Base-by-base conservation (phyloP, 2,113 vertebrate genomes). In the Helogale parvula region DNA sequence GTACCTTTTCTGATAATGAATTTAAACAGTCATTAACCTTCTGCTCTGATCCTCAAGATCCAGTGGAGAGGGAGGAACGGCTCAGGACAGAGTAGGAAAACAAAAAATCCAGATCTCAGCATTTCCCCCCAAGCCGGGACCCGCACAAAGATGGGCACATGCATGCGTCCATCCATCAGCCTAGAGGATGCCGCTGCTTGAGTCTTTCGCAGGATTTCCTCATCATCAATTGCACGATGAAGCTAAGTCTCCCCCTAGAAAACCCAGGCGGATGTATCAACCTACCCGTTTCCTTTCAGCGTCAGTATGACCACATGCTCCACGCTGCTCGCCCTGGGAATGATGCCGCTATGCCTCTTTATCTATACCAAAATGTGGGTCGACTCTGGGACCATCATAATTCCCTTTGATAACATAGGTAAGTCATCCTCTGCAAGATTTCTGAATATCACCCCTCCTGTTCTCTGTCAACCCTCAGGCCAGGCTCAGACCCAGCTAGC, bases 261-360 rank as follows among this genome's bases (percentile, higher is more conserved):
- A 95, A 47, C 29, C 25, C 68, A 54, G 76, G 72, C 79, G 38
- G 52, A n/a, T 2, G 0, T 41, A 17, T 95, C 65, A 96, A 80
- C 45, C 76, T 91, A 85, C 69, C 69, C 79, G 19, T 98, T 96
- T 95, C 94, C 96, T 98, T 98, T 31, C 98, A 99, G 99, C 57
- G 96, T 99, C 99, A 99, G 99, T 98, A 99, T 99, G 99, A 99
- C 99, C 29, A 99, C 99, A 16, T 99, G 99, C 60, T 99, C 99
- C 81, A 99, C 99, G 0, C 96, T 99, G 81, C 71, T 99, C 95
- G 99, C 99, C 38, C 97, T 99, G 98, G 99, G 99, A 35, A 99
- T 99, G 99, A 99, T 99, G 99, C 99, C 99, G 0, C 99, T 99
- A 80, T 99, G 99, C 96, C 99, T 99, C 69, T 97, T 99, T 80